Base-by-base conservation (phyloP, 2,797 vertebrate genomes). In the Malacoctenus gilli region DNA sequence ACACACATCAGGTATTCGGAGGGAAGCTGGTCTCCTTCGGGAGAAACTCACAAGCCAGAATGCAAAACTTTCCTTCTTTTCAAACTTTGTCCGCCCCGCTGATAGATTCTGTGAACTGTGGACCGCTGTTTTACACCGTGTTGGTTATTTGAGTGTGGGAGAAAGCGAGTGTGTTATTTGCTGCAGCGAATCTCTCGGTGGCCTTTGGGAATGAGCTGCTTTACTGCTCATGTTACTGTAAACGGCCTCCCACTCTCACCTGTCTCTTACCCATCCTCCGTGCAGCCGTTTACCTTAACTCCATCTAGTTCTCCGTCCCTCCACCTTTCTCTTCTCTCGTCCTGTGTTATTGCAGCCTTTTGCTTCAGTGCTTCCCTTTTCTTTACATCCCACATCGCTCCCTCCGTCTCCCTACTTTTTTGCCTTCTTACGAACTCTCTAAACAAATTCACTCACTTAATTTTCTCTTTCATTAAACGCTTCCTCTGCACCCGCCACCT, bases 201-300 rank as follows among this genome's bases (percentile, higher is more conserved):
- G 39, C 69, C 63, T 54, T 19, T 53, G 79, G 79, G 53, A 72
- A 71, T 61, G 51, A 65, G 75, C 49, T 64, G 47, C 68, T 72
- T 72, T 72, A 69, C 66, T 54, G 59, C 64, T 53, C 70, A 66
- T 59, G 71, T 46, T 38, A 37, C 59, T 56, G 70, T 66, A 64
- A 76, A 79, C 72, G 75, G 40, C 66, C 60, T 75, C 60, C 62
- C 65, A 64, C 60, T 66, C 76, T 75, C 50, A 73, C 55, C 65
- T 66, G 64, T 79, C 68, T 77, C 59, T 42, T 43, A 36, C 34
- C 38, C 22, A 54, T 46, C 23, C 4, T 55, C 43, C 59, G 59
- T 55, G 51, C 61, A 74, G 59, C 64, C 59, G 42, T 81, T 76
- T 72, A 47, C 68, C 57, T 50, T 43, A 53, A 67, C 65, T 77